Evolutionary conservation across 2,113 vertebrate genomes (phyloP), one percentile per base, ranked within the genome.

Genomic region (Pseudopipra pipra): DNA sequence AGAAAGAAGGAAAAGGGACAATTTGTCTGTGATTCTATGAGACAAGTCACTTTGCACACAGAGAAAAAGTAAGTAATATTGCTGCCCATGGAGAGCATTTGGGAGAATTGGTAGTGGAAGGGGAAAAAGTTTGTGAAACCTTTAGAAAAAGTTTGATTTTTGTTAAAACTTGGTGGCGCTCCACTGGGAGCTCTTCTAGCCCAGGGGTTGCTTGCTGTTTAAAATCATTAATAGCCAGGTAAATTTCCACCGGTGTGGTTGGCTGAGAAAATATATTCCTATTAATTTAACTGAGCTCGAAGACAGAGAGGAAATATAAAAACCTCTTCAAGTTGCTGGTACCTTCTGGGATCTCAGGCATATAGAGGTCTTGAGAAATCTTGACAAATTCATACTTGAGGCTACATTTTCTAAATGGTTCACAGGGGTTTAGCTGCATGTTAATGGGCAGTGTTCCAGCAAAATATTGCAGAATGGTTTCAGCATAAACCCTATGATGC

Each of bases 241-340:
- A 75, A 47, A 10, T 84, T 94, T 93, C 51, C 51, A 47, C 67
- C 47, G n/a, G 43, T 1, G 2, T 67, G 82, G 86, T 83, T 94
- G 93, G 85, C 37, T 83, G 51, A 91, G 76, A 51, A 63, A 59
- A n/a, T 90, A 31, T 52, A 59, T 79, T 90, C 67, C 43, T 90
- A 80, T 91, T 94, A 94, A 90, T 96, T 91, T 90, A 74, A 47
- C 82, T 77, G 90, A 91, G 78, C 75, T 93, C 0, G 1, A 55
- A 93, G 91, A 89, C 28, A 87, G 87, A 89, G 28, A 88, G 55
- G 78, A 91, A 93, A 91, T 87, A 70, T 46, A 47, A 71, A 91
- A 91, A 47, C 16, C 19, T 87, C 43, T 88, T 87, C 24, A 80
- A 77, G 63, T 39, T 74, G 16, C 59, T 80, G 41, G 12, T 72